Conservation (phyloP, 2,797 vertebrate genomes). For the Parauchenoglanis punctatus region DNA sequence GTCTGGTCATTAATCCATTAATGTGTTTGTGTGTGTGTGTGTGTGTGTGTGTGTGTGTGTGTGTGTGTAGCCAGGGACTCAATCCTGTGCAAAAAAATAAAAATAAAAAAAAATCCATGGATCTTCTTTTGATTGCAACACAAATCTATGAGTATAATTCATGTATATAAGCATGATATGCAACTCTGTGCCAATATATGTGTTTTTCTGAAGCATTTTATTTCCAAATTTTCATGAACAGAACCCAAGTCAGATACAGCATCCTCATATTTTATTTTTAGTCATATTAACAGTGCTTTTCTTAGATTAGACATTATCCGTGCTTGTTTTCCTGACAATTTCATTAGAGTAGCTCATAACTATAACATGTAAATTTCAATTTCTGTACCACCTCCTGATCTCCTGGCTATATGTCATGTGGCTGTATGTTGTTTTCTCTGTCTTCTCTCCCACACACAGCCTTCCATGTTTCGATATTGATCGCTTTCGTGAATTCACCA, state of each 20-base stretch:
- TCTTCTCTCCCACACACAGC: background rate
- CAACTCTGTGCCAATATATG: background rate
- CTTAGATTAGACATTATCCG: background rate
- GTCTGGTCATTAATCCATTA: background rate
- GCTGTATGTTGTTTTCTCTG: background rate
- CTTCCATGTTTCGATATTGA: background rate
- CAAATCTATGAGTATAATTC: background rate
- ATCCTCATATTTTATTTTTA: background rate
- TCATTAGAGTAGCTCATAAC: background rate
- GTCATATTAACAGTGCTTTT: background rate
- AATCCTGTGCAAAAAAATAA: background rate
- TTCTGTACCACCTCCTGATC: background rate
- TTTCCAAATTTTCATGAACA: background rate
- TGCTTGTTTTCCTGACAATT: background rate
- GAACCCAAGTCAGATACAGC: background rate
- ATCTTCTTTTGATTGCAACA: background rate
- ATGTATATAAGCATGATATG: background rate
- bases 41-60: background rate
- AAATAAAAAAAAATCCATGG: background rate
- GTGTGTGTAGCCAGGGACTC: background rate
- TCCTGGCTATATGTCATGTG: background rate
- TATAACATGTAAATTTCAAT: background rate
- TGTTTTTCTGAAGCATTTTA: background rate
- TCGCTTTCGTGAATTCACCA: conserved; percentile 4
- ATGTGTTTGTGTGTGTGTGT: background rate